Base-by-base conservation (phyloP, 2,113 vertebrate species). In the Caranx melampygus region DNA sequence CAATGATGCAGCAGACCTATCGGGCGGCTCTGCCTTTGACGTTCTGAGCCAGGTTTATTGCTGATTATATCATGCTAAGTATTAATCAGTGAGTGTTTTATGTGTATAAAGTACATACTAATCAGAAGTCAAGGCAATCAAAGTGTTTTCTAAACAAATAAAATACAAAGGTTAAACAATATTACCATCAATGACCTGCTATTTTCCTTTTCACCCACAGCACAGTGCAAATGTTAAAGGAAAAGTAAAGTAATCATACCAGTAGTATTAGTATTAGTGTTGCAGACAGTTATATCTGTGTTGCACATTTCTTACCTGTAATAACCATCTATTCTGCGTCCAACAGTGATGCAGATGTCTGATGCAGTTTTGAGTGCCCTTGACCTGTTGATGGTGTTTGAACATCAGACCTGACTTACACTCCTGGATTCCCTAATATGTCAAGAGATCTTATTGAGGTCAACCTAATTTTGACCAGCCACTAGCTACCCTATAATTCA, bases 31-130 rank as follows among this genome's bases (percentile, higher is more conserved):
- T 54, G 31, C 3, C 3, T 12, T 13, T 44, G 21, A 51, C 5
- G 10, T 10, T 77, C 51, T 76, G 18, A 66, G 20, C 63, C 4
- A 3, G 26, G 16, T 31, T 7, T 45, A 26, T 51, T 42, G 40
- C 52, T 83, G 54, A 80, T 83, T 45, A 76, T 35, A 40, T 55
- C 42, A 69, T 6, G 37, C 16, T 42, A 26, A 37, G 33, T 57
- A 33, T 44, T 55, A 64, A 69, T 58, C 26, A 69, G 20, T 37
- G 21, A 33, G 49, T 14, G 51, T 75, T 60, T 55, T 57, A 37
- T 62, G 21, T 63, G 72, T 42, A 12, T 35, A 18, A 35, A 35
- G 47, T 72, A 40, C n/a, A 35, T n/a, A n/a, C 18, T 9, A 18
- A 55, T 66, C 35, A 11, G 42, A 34, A 44, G 52, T 57, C 34